phyloP scores from a whole-genome alignment of 2,113 vertebrate genomes.

The Columba janthina region DNA sequence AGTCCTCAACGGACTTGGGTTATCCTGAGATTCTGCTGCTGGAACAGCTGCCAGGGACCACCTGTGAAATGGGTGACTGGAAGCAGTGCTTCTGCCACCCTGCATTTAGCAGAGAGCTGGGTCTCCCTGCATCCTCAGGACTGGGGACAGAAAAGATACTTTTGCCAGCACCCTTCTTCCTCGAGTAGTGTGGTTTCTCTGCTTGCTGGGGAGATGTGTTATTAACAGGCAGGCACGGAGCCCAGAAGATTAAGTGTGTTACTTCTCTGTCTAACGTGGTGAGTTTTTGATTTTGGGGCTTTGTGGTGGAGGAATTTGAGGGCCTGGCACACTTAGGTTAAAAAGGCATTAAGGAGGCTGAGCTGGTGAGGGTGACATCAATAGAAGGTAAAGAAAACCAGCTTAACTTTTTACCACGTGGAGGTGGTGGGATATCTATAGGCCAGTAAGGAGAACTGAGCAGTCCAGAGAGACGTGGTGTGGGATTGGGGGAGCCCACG shows the following conservation, averaged over 20 bases:
- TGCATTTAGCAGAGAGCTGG: not conserved
- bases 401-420: not conserved
- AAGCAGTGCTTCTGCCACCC: not conserved
- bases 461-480: not conserved
- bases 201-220: not conserved
- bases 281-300: not conserved
- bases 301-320: not conserved
- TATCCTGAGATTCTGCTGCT: not conserved
- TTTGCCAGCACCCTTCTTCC: not conserved
- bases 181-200: not conserved
- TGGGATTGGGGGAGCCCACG: not conserved
- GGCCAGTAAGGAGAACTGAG: not conserved
- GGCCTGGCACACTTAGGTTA: not conserved
- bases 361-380: not conserved
- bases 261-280: not conserved
- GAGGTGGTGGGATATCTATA: not conserved
- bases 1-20: not conserved
- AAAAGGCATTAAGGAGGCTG: not conserved
- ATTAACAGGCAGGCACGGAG: not conserved
- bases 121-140: not conserved
- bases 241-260: not conserved
- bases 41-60: not conserved
- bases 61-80: accelerated
- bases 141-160: not conserved
- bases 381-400: not conserved